phyloP scores from a whole-genome alignment of 2,797 vertebrate genomes.

The Rallus crepitans region DNA sequence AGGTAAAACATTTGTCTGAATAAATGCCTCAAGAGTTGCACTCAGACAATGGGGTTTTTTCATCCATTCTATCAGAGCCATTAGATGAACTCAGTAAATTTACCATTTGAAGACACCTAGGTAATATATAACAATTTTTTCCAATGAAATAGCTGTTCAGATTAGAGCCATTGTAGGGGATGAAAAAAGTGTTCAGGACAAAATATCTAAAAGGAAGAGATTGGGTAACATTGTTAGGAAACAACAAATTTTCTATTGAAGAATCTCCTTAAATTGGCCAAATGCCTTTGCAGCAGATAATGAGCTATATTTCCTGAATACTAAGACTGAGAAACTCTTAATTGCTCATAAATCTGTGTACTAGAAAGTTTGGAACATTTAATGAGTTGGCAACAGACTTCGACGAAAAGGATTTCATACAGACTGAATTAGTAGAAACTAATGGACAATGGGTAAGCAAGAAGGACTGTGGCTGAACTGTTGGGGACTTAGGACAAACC shows the following conservation, averaged over 20 bases:
- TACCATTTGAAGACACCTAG: background rate
- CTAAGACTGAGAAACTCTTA: slow-evolving; percentile 47
- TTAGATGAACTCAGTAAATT: slow-evolving; percentile 52
- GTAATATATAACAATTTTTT: slow-evolving; percentile 19
- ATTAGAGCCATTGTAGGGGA: background rate
- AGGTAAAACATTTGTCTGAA: slow-evolving; percentile 47
- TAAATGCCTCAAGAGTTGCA: slow-evolving; percentile 1
- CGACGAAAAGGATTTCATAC: slow-evolving; percentile 12
- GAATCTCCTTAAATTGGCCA: slow-evolving; percentile 42
- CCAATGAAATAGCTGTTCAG: background rate
- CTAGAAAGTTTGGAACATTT: slow-evolving; percentile 34
- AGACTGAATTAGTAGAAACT: background rate
- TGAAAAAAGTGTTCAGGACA: background rate
- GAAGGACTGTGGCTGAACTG: background rate
- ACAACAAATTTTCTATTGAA: slow-evolving; percentile 39
- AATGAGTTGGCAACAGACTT: slow-evolving; percentile 54
- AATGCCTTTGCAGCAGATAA: slow-evolving; percentile 46
- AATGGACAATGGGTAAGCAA: slow-evolving; percentile 1
- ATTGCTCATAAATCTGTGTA: slow-evolving; percentile 47
- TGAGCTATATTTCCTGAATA: slow-evolving; percentile 49
- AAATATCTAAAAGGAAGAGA: background rate
- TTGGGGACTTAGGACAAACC: background rate
- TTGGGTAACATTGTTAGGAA: slow-evolving; percentile 25
- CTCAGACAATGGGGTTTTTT: slow-evolving; percentile 19
- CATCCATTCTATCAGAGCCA: slow-evolving; percentile 14